These are phyloP conservation scores for Percopsis transmontana DNA, from an alignment of 2,113 vertebrate genomes.

Conservation along the genomic window DNA sequence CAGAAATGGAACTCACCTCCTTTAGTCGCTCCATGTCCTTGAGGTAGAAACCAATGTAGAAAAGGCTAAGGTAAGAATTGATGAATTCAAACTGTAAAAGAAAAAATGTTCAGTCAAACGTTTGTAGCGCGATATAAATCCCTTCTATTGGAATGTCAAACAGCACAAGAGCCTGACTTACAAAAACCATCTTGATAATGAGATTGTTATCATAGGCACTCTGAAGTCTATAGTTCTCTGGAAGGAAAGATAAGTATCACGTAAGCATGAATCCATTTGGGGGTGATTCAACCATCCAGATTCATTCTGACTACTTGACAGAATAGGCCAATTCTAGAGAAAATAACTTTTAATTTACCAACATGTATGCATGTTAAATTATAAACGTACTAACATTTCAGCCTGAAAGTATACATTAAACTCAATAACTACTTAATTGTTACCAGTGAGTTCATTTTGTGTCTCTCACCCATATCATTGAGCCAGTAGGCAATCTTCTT, in stretches of 20 bases:
- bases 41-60: slow-evolving; percentile 99
- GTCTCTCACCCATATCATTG: slow-evolving; percentile 90
- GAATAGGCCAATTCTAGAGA: neutral
- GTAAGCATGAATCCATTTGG: neutral
- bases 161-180: slow-evolving; percentile 72
- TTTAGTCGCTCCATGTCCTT: slow-evolving; percentile 98
- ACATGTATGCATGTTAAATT: neutral
- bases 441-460: neutral
- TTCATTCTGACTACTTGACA: neutral
- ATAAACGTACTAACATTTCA: neutral
- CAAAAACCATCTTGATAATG: slow-evolving; percentile 97
- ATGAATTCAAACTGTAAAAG: slow-evolving; percentile 92
- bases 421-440: neutral
- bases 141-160: neutral
- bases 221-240: slow-evolving; percentile 97
- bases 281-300: neutral
- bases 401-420: too few relatives aligned
- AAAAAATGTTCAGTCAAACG: slow-evolving; percentile 10
- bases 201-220: slow-evolving; percentile 97
- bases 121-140: neutral
- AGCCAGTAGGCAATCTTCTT: slow-evolving; percentile 95
- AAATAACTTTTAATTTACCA: too few relatives aligned
- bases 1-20: slow-evolving; percentile 81
- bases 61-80: slow-evolving; percentile 98
- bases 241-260: slow-evolving; percentile 22